Evolutionary conservation across 1,140 invertebrate species (phyloP), one percentile per base, ranked within the genome.

Genomic region (Dermatophagoides farinae): DNA sequence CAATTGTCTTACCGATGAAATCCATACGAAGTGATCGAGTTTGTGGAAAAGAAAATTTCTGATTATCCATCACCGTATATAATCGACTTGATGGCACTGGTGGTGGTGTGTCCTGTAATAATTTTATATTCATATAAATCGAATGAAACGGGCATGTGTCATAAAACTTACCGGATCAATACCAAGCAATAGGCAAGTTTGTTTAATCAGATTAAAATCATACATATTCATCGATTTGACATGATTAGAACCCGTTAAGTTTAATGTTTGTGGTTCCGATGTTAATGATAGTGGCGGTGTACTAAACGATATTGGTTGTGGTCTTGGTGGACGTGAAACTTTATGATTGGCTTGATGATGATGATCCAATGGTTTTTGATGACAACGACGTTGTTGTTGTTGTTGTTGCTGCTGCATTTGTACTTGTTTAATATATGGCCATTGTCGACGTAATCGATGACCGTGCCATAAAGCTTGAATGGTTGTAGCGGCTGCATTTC

Each of bases 41-140:
- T 74, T 93, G 89, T 39, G 89, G 89, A 75, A 91, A 92, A 62
- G 85, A 82, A 60, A 92, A 72, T 74, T 91, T 91, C n/a, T 86
- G 85, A 72, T 90, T 90, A 61, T 86, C 86, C 37, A 83, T 77
- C 43, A 93, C 85, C 31, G 86, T 91, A 72, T 92, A 93, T 0
- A 85, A 79, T 64, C 88, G 78, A 66, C 85, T 85, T 6, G 85
- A 85, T 6, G 88, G 89, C 43, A 92, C 81, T 18, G 87, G 87
- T 10, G 88, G 88, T 14, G 88, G 87, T 63, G 85, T 77, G 73
- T 90, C 86, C 84, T 86, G 69, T 20, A 63, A 43, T 43, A 61
- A 57, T 20, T 52, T 39, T 52, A 20, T 55, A 51, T 55, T 31
- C n/a, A n/a, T n/a, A 43, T 16, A 25, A 39, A 62, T n/a, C 1